These are phyloP conservation scores for Lates japonicus DNA, from an alignment of 2,797 vertebrate species.

Conservation along the genomic window DNA sequence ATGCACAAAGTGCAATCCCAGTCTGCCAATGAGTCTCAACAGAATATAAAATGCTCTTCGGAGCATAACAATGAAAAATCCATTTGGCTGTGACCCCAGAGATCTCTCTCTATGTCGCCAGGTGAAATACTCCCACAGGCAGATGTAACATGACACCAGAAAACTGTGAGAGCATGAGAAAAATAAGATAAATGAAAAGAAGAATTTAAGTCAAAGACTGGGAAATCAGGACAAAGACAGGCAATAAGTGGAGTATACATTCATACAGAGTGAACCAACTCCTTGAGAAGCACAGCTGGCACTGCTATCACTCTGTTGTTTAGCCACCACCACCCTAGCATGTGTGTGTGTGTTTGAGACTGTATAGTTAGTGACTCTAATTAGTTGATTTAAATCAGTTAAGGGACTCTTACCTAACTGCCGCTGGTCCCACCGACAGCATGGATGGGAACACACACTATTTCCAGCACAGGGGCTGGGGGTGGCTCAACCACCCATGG, in stretches of 20 bases:
- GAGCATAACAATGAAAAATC: conserved; percentile 30
- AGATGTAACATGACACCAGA: conserved; percentile 9
- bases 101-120: conserved; percentile 1
- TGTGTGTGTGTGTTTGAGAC: conserved; percentile 12
- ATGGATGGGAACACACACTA: conserved; percentile 62
- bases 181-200: neutral
- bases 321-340: neutral
- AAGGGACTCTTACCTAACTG: conserved; percentile 65
- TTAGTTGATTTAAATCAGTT: conserved; percentile 76
- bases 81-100: conserved; percentile 35
- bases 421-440: conserved; percentile 63
- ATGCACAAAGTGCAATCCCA: conserved; percentile 19
- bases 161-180: neutral
- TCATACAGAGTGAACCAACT: neutral
- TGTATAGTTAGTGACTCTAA: conserved; percentile 63
- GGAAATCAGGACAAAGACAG: neutral
- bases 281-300: conserved; percentile 23
- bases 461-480: conserved; percentile 58
- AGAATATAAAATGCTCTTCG: conserved; percentile 28
- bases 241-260: neutral
- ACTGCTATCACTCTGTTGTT: neutral
- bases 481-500: conserved; percentile 65
- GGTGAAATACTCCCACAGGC: conserved; percentile 11
- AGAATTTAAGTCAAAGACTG: neutral
- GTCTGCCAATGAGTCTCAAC: conserved; percentile 33